Evolutionary conservation across 2,888 invertebrate species (phyloP).

Genomic region (Melinaea menophilus): DNA sequence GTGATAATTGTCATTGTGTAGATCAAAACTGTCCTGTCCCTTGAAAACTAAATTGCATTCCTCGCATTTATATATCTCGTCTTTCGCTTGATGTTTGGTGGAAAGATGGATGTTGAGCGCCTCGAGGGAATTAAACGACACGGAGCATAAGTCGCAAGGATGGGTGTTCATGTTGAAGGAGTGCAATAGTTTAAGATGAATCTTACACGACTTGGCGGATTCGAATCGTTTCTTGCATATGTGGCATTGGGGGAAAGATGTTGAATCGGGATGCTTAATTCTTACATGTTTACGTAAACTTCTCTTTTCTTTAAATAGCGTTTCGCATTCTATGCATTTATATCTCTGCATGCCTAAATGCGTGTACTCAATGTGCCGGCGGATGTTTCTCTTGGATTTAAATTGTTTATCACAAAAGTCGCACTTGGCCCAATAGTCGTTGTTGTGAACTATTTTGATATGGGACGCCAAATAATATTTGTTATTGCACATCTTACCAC

Average conservation of each 20-base stretch:
- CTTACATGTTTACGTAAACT: constrained; percentile 62
- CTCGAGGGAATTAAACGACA: constrained; percentile 55
- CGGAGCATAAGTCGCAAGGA: constrained; percentile 59
- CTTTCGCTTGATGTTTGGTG: constrained; percentile 56
- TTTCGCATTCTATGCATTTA: constrained; percentile 64
- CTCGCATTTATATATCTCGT: constrained; percentile 63
- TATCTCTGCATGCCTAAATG: constrained; percentile 62
- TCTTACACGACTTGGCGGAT: constrained; percentile 65
- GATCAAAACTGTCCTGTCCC: constrained; percentile 56
- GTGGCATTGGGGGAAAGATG: constrained; percentile 60
- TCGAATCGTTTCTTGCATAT: constrained; percentile 63
- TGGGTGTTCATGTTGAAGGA: constrained; percentile 62
- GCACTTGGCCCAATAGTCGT: constrained; percentile 54
- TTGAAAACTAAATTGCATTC: constrained; percentile 59
- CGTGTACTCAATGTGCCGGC: constrained; percentile 61
- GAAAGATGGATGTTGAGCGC: constrained; percentile 52
- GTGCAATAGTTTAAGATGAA: constrained; percentile 59
- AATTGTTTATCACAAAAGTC: constrained; percentile 64
- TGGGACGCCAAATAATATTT: constrained; percentile 63
- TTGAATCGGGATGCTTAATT: constrained; percentile 57
- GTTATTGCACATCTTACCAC: constrained; percentile 59
- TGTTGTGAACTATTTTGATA: constrained; percentile 58
- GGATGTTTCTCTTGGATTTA: constrained; percentile 60
- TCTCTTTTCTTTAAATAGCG: constrained; percentile 63
- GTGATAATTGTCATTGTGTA: constrained; percentile 39